Conservation (phyloP, 2,113 vertebrate genomes). For the Myxocyprinus asiaticus region DNA sequence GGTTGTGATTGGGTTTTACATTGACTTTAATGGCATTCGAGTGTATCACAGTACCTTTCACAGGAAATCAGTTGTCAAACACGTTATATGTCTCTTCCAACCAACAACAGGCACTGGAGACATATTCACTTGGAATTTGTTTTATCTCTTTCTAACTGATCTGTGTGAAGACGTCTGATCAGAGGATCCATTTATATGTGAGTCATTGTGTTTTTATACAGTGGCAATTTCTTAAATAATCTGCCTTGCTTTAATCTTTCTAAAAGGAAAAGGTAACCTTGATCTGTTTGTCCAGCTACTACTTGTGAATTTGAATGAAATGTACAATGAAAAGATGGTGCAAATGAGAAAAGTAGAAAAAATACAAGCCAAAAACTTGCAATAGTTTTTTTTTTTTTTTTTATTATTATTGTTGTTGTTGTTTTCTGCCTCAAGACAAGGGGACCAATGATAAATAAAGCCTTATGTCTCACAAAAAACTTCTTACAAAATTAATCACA, state of each 20-base stretch:
- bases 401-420: too few species aligned
- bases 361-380: background rate
- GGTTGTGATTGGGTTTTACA: too few species aligned
- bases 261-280: conserved; percentile 13
- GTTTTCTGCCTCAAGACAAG: conserved; percentile 8
- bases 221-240: background rate
- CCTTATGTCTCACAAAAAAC: conserved; percentile 51
- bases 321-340: background rate
- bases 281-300: background rate
- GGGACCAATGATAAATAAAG: conserved; percentile 93
- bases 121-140: too few species aligned
- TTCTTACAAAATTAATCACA: conserved; percentile 69
- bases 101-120: too few species aligned
- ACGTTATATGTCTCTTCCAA: too few species aligned
- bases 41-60: too few species aligned
- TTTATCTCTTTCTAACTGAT: too few species aligned
- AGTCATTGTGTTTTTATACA: background rate
- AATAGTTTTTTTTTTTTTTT: conserved; percentile 78
- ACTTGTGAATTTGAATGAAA: background rate
- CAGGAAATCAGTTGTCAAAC: too few species aligned
- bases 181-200: background rate
- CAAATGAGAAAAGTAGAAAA: too few species aligned
- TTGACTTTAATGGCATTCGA: too few species aligned
- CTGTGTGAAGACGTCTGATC: background rate
- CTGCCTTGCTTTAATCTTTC: conserved; percentile 2